Evolutionary conservation across 2,888 invertebrate species (phyloP), one percentile per base, ranked within the genome.

Genomic region (Hirudinaria manillensis): DNA sequence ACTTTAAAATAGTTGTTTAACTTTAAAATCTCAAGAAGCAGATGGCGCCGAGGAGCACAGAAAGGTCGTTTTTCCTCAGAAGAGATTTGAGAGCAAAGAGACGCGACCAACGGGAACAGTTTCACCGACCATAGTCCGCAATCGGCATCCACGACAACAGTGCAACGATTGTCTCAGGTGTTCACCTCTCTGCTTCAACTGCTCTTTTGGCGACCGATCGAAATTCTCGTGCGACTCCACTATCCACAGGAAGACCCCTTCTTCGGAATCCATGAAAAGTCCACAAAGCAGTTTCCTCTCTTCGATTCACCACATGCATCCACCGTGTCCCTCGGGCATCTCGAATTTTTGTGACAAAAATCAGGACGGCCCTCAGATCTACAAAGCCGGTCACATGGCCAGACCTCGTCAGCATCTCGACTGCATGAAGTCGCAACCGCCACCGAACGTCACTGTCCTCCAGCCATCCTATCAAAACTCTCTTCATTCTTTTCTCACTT

Each of bases 371-470:
- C 66, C 19, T 38, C 68, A 51, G 32, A 6, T 24, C 38, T 24
- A 32, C 21, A 73, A 38, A 36, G 34, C 56, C 61, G 21, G 34
- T 3, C 34, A 65, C 38, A 4, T n/a, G 19, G 7, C 65, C 4
- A n/a, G 27, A 36, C 19, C 34, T n/a, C 38, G 51, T 36, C 71
- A 51, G 6, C 38, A 71, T 13, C 27, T 21, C 34, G 45, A 75
- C 34, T n/a, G 38, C 7, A 16, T 36, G 24, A 27, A 36, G 55
- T 53, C 24, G 7, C 70, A 66, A 34, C 32, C 73, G n/a, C 84
- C 84, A 34, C 94, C 94, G 29, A 95, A 95, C 87, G 94, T 94
- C 78, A 93, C 93, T 51, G 91, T 95, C 61, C 80, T 83, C 51
- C 95, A 94, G 72, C 94, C 94, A 80, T n/a, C 79, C 90, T 72